Conservation (phyloP, 2,797 vertebrate species). For the Myotis myotis region DNA sequence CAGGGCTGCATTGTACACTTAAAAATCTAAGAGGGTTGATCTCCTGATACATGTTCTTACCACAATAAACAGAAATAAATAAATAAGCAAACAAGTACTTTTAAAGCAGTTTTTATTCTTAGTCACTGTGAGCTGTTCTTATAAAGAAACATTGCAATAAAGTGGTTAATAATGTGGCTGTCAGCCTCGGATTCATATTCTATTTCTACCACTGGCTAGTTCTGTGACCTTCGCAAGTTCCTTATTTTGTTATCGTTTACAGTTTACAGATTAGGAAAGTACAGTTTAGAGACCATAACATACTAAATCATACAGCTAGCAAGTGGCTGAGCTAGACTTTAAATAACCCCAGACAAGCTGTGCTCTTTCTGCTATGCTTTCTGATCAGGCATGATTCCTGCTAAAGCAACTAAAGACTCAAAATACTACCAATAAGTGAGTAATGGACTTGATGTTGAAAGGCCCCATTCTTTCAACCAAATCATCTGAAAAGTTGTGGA, state of each 20-base stretch:
- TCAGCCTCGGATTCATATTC: neutral
- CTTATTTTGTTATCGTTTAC: conserved; percentile 18
- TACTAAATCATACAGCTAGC: neutral
- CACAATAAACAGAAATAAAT: neutral
- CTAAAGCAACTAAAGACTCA: neutral
- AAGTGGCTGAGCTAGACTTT: neutral
- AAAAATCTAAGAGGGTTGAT: neutral
- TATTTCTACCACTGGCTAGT: neutral
- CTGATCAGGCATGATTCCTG: neutral
- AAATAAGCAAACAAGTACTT: neutral
- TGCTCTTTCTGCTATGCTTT: neutral
- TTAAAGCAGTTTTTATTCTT: neutral
- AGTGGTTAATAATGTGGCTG: neutral
- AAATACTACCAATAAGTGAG: neutral
- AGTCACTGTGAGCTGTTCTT: neutral
- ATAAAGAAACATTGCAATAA: neutral
- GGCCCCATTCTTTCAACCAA: neutral
- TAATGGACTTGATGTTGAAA: neutral
- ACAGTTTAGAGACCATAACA: neutral
- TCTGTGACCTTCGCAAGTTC: conserved; percentile 8
- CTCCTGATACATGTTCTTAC: neutral
- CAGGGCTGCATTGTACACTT: neutral
- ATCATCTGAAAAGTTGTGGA: neutral
- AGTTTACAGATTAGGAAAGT: conserved; percentile 18
- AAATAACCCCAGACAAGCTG: neutral